These are phyloP conservation scores for Ceratitis capitata DNA, from an alignment of 1,140 invertebrate species.

Conservation along the genomic window DNA sequence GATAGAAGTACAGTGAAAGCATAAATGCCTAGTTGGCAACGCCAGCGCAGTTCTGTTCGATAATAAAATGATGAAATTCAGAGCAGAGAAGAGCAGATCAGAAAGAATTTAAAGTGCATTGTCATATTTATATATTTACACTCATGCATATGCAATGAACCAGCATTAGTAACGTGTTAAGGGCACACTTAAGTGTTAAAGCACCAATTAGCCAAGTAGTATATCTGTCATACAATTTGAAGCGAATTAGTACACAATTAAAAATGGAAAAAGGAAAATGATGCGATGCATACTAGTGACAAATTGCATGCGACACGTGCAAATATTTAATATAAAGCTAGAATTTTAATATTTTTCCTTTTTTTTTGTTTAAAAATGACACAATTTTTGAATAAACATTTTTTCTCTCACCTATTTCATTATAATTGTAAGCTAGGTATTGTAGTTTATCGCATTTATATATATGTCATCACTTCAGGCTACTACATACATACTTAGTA, in stretches of 20 bases:
- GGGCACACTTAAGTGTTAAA: neutral
- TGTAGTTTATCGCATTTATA: neutral
- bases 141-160: too few relatives aligned
- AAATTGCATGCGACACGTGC: neutral
- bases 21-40: too few relatives aligned
- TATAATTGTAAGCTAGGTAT: neutral
- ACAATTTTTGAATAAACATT: slow-evolving; percentile 4
- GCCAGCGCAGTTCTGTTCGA: too few relatives aligned
- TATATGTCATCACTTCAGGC: neutral
- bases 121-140: too few relatives aligned
- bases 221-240: neutral
- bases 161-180: neutral
- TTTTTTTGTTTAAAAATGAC: neutral
- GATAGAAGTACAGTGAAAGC: too few relatives aligned
- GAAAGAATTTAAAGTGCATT: too few relatives aligned
- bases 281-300: neutral
- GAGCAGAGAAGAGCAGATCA: too few relatives aligned
- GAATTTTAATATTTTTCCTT: neutral
- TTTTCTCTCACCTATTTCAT: neutral
- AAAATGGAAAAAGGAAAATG: too few relatives aligned
- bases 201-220: neutral
- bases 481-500: neutral
- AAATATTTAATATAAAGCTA: neutral
- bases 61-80: too few relatives aligned
- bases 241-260: neutral